A percentile compares a stretch with the other conserved stretches of the same genome.
phyloP scores from a whole-genome alignment of 2,888 invertebrate genomes.

The Branchellion lobata region DNA sequence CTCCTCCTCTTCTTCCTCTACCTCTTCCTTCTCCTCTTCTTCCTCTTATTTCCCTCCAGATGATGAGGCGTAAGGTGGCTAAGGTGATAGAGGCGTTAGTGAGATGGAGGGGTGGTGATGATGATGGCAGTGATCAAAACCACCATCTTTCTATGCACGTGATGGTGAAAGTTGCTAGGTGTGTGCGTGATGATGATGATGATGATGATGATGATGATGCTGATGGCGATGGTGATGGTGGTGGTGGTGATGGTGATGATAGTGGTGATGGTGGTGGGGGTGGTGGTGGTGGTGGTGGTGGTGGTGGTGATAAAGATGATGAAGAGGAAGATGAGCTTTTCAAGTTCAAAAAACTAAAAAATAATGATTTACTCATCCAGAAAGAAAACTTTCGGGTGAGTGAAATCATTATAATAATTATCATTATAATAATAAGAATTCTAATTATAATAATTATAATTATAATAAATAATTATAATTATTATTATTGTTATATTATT shows the following conservation, averaged over 20 bases:
- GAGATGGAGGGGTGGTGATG: slow-evolving; percentile 1
- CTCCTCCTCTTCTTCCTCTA: no score
- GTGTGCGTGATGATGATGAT: background rate
- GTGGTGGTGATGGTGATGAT: background rate
- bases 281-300: background rate
- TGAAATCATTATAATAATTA: no score
- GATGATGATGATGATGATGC: background rate
- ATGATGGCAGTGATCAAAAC: background rate
- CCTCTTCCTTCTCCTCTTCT: no score
- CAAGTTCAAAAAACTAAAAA: background rate
- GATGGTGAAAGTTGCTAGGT: background rate
- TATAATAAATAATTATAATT: no score
- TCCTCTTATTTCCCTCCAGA: no score
- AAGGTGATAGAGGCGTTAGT: slow-evolving; percentile 4
- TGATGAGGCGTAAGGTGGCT: background rate
- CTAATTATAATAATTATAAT: no score
- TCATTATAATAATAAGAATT: no score
- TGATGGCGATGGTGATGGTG: background rate
- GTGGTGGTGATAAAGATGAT: background rate
- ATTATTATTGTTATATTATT: no score
- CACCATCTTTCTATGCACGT: background rate
- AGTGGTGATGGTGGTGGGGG: background rate
- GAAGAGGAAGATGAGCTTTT: background rate
- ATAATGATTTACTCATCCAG: background rate
- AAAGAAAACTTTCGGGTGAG: background rate